A percentile compares a stretch with the other conserved stretches of the same genome.
Conservation (phyloP, 2,888 invertebrate genomes). For the Nomada fucata region DNA sequence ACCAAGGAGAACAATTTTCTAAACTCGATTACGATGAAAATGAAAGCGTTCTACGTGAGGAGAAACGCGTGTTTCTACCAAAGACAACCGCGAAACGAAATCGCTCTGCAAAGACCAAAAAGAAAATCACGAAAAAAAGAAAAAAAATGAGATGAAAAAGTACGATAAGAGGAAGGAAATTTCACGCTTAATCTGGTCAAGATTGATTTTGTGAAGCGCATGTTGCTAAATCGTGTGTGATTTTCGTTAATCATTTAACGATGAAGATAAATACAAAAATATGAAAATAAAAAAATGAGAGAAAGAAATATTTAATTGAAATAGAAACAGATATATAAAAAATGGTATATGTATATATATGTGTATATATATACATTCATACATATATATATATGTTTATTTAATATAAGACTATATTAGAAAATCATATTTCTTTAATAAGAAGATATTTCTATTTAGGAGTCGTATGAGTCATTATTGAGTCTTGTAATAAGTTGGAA, state of each 20-base stretch:
- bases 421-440: slow-evolving; percentile 77
- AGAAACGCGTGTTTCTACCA: slow-evolving; percentile 78
- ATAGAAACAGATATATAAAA: slow-evolving; percentile 62
- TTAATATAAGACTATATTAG: slow-evolving; percentile 77
- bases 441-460: slow-evolving; percentile 75
- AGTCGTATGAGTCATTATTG: slow-evolving; percentile 75
- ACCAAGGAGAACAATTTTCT: slow-evolving; percentile 75
- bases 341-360: slow-evolving; percentile 69
- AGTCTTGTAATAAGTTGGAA: slow-evolving; percentile 59
- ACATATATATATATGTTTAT: slow-evolving; percentile 76
- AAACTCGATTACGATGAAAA: slow-evolving; percentile 61
- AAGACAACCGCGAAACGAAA: slow-evolving; percentile 79
- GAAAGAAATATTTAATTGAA: slow-evolving; percentile 75
- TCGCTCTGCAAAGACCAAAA: slow-evolving; percentile 74
- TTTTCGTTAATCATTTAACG: slow-evolving; percentile 62
- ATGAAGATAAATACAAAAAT: not conserved
- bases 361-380: slow-evolving; percentile 75
- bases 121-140: not conserved
- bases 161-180: not conserved
- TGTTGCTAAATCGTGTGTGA: slow-evolving; percentile 57
- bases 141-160: slow-evolving; percentile 19
- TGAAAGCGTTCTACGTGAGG: slow-evolving; percentile 56
- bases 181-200: slow-evolving; percentile 17
- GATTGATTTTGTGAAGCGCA: slow-evolving; percentile 45
- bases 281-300: slow-evolving; percentile 38